Percentiles rank a stretch among this genome's conserved stretches.
These are phyloP conservation scores for Tricholauxania praeusta DNA, from an alignment of 2,888 invertebrate species.

Conservation along the genomic window DNA sequence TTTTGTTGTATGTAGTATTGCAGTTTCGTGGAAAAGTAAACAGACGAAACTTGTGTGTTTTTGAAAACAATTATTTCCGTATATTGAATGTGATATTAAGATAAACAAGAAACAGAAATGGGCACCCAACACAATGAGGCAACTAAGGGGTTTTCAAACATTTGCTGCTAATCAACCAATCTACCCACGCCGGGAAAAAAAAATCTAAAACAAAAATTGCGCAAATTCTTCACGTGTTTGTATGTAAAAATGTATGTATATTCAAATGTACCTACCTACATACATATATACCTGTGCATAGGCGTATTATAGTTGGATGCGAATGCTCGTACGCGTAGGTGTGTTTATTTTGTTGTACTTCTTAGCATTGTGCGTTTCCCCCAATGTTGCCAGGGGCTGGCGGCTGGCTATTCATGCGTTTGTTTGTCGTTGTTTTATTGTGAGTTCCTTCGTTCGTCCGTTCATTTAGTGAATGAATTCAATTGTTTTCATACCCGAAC, in stretches of 20 bases:
- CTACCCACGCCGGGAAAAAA: too few species aligned
- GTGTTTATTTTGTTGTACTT: conserved; percentile 2
- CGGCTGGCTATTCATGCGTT: conserved; percentile 16
- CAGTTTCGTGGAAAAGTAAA: conserved; percentile 24
- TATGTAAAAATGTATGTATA: not conserved
- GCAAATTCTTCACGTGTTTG: conserved; percentile 27
- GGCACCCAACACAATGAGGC: not conserved
- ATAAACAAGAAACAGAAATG: conserved; percentile 24
- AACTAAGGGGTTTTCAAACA: too few species aligned
- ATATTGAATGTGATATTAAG: conserved; percentile 34
- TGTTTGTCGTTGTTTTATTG: not conserved
- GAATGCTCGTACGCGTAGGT: not conserved
- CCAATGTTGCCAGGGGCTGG: conserved; percentile 5
- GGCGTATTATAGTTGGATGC: conserved; percentile 10
- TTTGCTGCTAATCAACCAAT: too few species aligned
- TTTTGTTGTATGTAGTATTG: not conserved
- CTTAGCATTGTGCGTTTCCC: not conserved
- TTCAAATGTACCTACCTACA: not conserved
- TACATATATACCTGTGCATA: conserved; percentile 17
- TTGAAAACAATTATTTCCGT: conserved; percentile 35
- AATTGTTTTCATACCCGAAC: conserved; percentile 44
- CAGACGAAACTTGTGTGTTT: conserved; percentile 23
- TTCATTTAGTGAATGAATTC: conserved; percentile 35
- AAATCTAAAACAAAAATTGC: conserved; percentile 4
- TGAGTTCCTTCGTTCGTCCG: conserved; percentile 2